These are phyloP conservation scores for Nycticryphes semicollaris DNA, from an alignment of 2,113 vertebrate genomes.

Conservation along the genomic window DNA sequence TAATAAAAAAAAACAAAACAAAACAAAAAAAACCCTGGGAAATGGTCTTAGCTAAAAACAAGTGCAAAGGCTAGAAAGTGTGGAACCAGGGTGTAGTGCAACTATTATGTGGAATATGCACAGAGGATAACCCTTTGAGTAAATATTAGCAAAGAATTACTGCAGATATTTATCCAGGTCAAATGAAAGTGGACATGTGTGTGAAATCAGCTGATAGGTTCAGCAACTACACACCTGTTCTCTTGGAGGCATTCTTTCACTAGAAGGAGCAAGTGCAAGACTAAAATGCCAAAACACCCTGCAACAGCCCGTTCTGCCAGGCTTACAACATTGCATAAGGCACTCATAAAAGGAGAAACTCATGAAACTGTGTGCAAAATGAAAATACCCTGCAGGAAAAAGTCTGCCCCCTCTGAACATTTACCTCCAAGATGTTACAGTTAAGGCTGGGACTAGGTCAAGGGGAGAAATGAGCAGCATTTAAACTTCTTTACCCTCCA, in stretches of 20 bases:
- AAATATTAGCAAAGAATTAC: constrained; percentile 11
- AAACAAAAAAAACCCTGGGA: no score
- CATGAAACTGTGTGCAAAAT: not conserved
- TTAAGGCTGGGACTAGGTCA: constrained; percentile 8
- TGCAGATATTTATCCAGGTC: not conserved
- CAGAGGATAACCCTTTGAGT: not conserved
- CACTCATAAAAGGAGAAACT: not conserved
- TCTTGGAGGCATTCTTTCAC: not conserved
- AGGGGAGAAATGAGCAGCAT: not conserved
- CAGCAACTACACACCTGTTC: not conserved
- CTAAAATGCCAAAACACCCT: not conserved
- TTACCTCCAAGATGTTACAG: not conserved
- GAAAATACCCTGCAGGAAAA: constrained; percentile 9
- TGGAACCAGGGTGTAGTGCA: not conserved
- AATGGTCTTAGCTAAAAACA: not conserved
- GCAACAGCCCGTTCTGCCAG: not conserved
- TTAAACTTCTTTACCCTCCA: constrained; percentile 4
- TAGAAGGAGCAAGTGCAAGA: not conserved
- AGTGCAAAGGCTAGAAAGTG: not conserved
- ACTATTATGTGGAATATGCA: not conserved
- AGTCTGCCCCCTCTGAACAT: not conserved
- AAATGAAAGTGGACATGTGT: not conserved
- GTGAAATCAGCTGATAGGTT: not conserved
- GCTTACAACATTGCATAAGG: not conserved
- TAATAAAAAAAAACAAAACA: not conserved